phyloP scores from a whole-genome alignment of 2,113 vertebrate species.

The Calyptommatus sinebrachiatus region DNA sequence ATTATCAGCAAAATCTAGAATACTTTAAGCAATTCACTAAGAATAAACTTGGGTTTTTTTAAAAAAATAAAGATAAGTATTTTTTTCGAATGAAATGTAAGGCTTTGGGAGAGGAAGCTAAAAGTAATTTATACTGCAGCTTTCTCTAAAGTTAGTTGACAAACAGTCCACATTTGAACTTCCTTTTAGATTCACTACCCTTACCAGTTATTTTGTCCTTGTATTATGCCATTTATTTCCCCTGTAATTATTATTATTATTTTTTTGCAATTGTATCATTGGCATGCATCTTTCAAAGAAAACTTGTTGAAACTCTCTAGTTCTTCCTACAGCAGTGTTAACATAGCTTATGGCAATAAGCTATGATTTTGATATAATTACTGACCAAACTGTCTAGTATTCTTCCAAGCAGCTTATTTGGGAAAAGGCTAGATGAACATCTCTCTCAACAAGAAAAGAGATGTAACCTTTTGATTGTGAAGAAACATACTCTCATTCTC shows the following conservation, averaged over 20 bases:
- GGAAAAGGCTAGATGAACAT: neutral
- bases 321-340: no score
- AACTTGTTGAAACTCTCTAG: neutral
- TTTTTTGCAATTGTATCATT: no score
- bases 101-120: neutral
- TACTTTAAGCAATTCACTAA: neutral
- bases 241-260: neutral
- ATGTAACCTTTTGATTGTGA: no score
- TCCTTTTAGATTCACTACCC: neutral
- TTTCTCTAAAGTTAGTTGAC: neutral
- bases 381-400: neutral
- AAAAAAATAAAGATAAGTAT: no score
- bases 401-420: neutral
- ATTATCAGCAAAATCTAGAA: constrained; percentile 3
- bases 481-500: no score
- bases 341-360: neutral
- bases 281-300: neutral
- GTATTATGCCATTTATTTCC: neutral
- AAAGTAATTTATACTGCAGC: neutral
- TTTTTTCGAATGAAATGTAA: neutral
- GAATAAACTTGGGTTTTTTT: neutral
- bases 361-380: neutral
- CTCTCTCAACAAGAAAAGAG: neutral
- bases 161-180: neutral
- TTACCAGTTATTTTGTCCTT: neutral